Conservation (phyloP, 2,888 invertebrate species). For the Pteria penguin region DNA sequence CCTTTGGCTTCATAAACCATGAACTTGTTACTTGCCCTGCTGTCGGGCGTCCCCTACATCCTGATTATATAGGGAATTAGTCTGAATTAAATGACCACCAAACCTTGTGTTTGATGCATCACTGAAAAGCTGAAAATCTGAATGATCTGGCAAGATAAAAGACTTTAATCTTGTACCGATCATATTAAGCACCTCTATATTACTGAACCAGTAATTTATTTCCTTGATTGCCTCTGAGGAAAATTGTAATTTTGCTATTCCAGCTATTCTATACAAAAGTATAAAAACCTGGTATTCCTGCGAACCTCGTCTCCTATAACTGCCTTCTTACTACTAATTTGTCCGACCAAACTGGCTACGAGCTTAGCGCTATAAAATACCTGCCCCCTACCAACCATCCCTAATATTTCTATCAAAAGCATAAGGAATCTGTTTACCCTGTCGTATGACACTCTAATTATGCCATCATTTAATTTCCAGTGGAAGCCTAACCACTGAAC, state of each 20-base stretch:
- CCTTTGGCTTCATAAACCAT: neutral
- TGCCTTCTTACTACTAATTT: slow-evolving; percentile 19
- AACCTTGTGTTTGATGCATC: slow-evolving; percentile 20
- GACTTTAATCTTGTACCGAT: neutral
- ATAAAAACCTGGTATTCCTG: slow-evolving; percentile 20
- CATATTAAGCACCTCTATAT: neutral
- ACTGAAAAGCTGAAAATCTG: slow-evolving; percentile 5
- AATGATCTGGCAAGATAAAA: neutral
- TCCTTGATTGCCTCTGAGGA: slow-evolving; percentile 7
- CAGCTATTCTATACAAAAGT: slow-evolving; percentile 19
- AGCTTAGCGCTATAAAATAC: neutral
- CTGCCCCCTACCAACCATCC: too few species aligned
- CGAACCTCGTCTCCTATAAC: slow-evolving; percentile 17
- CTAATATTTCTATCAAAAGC: too few species aligned
- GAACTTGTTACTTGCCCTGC: neutral
- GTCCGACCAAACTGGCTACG: slow-evolving; percentile 16
- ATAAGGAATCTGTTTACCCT: too few species aligned
- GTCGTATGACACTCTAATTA: neutral
- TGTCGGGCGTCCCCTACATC: neutral
- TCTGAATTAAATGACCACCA: slow-evolving; percentile 16
- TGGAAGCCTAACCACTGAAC: too few species aligned
- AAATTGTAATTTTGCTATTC: slow-evolving; percentile 22
- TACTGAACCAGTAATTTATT: slow-evolving; percentile 15
- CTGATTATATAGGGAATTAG: neutral
- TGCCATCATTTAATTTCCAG: neutral